These are phyloP conservation scores for Girardinus metallicus DNA, from an alignment of 2,797 vertebrate species.

Conservation along the genomic window DNA sequence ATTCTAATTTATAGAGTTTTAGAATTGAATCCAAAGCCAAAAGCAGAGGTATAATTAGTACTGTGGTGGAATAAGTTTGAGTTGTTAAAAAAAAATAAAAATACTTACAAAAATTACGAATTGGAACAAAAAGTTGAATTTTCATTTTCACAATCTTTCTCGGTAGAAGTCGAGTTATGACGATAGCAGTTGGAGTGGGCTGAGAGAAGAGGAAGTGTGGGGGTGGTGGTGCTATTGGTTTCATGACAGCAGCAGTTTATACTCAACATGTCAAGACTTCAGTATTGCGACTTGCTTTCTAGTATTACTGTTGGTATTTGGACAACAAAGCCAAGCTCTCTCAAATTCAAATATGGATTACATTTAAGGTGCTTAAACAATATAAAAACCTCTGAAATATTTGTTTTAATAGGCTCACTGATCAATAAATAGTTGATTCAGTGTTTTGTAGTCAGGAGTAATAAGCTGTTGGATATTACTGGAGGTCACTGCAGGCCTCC, in stretches of 20 bases:
- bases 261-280: neutral
- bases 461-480: neutral
- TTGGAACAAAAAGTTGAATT: neutral
- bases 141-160: neutral
- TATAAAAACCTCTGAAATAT: neutral
- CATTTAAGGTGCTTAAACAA: neutral
- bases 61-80: neutral
- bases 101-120: neutral
- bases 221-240: neutral
- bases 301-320: neutral
- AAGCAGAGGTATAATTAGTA: neutral
- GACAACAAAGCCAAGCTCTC: neutral
- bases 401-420: neutral
- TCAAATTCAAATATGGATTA: neutral
- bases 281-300: neutral
- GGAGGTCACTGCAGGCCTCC: neutral
- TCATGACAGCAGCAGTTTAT: too few species aligned
- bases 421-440: neutral
- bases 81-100: neutral
- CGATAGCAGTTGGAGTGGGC: neutral
- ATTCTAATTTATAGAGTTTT: neutral
- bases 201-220: conserved; percentile 1
- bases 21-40: neutral
- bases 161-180: too few species aligned
- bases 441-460: neutral